These are phyloP conservation scores for Tamias sibiricus DNA, from an alignment of 2,113 vertebrate species.

Conservation along the genomic window DNA sequence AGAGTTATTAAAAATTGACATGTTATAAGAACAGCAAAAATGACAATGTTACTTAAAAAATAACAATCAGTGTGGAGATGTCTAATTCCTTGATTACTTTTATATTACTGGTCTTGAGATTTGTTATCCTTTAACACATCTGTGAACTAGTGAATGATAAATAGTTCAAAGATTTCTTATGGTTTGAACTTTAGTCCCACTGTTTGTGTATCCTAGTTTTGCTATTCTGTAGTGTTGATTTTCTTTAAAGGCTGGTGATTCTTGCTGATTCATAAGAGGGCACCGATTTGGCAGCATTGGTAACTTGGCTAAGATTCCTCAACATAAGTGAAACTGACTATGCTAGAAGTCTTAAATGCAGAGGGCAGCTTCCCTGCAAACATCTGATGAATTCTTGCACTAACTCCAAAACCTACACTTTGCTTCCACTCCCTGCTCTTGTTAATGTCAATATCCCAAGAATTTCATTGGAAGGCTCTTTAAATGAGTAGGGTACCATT, in stretches of 20 bases:
- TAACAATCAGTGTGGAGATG: not conserved
- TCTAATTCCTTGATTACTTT: not conserved
- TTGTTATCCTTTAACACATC: not conserved
- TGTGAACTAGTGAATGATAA: not conserved
- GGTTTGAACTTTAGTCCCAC: not conserved
- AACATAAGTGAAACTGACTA: not conserved
- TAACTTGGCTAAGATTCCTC: not conserved
- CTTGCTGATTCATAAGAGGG: not conserved
- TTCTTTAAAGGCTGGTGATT: not conserved
- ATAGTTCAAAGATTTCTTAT: not conserved
- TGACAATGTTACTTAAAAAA: not conserved
- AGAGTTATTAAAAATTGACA: not conserved
- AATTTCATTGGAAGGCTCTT: not conserved
- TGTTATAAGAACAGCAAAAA: not conserved
- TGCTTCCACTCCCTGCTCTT: not conserved
- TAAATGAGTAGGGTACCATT: not conserved
- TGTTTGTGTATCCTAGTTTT: not conserved
- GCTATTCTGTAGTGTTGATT: not conserved
- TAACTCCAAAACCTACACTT: not conserved
- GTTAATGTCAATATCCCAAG: not conserved
- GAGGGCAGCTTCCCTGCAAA: not conserved
- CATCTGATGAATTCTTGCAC: not conserved
- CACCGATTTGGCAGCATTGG: not conserved
- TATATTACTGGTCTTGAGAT: not conserved
- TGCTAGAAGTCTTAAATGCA: not conserved